Evolutionary conservation across 2,888 invertebrate species (phyloP), one percentile per base, ranked within the genome.

Genomic region (Drosophila phalerata): DNA sequence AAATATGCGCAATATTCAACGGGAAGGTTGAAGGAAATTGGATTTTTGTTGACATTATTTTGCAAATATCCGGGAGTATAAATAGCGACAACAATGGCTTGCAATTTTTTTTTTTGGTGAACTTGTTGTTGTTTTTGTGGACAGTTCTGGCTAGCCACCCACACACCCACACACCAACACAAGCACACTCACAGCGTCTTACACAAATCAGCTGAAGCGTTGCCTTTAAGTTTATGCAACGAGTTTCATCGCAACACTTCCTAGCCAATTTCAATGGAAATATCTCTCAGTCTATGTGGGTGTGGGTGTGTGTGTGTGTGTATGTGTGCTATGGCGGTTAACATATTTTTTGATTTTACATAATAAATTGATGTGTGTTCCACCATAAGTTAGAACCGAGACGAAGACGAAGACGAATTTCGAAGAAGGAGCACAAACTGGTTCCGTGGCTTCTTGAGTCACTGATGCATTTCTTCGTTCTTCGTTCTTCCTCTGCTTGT

Each of bases 11-110:
- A 69, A 67, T 75, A 73, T 72, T 73, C 70, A 73, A 83, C 70
- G 77, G 81, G 85, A 85, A 87, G 78, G 80, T 80, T 69, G 76
- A 72, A 80, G 85, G 89, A 89, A 89, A 89, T 88, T 88, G 84
- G 80, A 89, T 88, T 88, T 85, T 88, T 89, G 88, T 89, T 82
- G 80, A 78, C 81, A 82, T 77, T 85, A 85, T 88, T 85, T 79
- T 69, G 69, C 73, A 84, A 85, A 85, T 79, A 89, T 89, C 89
- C 88, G 85, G 81, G 66, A 66, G 28, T 25, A 71, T 66, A 69
- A 73, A 73, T 70, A 57, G 64, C 77, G 62, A 73, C 53, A 70
- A 77, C 77, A 77, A 77, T 69, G 68, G 40, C 77, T 43, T 13
- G 19, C 37, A 22, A 10, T 28, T 28, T 45, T 5, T n/a, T 28